A percentile compares a stretch with the other conserved stretches of the same genome.
Conservation (phyloP, 2,888 invertebrate genomes). For the Parnassius smintheus region DNA sequence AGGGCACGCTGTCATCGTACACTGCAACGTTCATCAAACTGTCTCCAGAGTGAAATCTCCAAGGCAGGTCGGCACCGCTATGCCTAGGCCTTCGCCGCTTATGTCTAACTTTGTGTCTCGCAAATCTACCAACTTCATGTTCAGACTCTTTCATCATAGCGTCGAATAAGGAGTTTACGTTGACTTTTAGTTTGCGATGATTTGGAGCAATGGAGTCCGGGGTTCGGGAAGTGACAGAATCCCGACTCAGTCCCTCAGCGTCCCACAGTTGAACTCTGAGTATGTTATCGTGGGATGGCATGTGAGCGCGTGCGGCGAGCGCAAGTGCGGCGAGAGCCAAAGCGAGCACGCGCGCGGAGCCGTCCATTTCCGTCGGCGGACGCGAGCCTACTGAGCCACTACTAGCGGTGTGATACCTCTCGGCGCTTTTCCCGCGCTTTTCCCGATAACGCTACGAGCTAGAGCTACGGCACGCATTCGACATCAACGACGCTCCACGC, state of each 20-base stretch:
- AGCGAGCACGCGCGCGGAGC: conserved; percentile 54
- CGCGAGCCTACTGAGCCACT: conserved; percentile 70
- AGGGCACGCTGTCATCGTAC: conserved; percentile 78
- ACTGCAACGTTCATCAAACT: conserved; percentile 74
- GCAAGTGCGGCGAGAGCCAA: conserved; percentile 60
- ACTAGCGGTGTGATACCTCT: conserved; percentile 42
- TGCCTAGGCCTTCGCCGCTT: conserved; percentile 72
- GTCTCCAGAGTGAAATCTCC: conserved; percentile 79
- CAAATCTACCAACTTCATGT: conserved; percentile 61
- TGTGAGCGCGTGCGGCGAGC: conserved; percentile 67
- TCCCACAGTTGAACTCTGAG: conserved; percentile 75
- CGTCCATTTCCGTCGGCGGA: conserved; percentile 70
- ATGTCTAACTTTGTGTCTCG: conserved; percentile 70
- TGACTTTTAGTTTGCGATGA: conserved; percentile 59
- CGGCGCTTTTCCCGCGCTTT: conserved; percentile 73
- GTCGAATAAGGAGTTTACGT: conserved; percentile 64
- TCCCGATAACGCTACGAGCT: conserved; percentile 62
- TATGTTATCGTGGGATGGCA: conserved; percentile 72
- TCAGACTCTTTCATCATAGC: conserved; percentile 65
- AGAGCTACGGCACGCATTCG: conserved; percentile 47
- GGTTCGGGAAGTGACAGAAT: conserved; percentile 47
- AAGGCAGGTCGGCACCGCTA: conserved; percentile 63
- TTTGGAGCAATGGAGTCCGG: conserved; percentile 39
- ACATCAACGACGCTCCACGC: conserved; percentile 51
- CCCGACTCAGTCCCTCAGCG: conserved; percentile 69